Conservation (phyloP, 2,888 invertebrate species). For the Callimorpha dominula region DNA sequence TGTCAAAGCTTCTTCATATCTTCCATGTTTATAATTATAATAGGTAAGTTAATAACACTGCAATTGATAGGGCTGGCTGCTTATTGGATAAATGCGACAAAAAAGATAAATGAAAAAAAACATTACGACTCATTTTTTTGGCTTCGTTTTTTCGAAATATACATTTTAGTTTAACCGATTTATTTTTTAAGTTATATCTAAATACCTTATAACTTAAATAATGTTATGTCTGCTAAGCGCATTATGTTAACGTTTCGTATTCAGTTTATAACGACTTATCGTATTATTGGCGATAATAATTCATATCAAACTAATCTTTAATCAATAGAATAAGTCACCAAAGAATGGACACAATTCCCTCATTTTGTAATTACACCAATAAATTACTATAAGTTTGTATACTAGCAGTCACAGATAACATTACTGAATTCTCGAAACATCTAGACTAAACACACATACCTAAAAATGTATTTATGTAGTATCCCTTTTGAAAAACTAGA, state of each 20-base stretch:
- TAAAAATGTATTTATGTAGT: background rate
- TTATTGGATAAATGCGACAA: background rate
- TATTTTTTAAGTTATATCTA: background rate
- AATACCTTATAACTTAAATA: too few relatives aligned
- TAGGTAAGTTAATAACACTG: too few relatives aligned
- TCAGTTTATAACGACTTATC: too few relatives aligned
- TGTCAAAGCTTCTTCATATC: too few relatives aligned
- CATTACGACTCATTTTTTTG: background rate
- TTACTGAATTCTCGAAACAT: slow-evolving; percentile 5
- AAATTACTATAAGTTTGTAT: background rate
- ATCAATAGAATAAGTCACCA: background rate
- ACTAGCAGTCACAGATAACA: slow-evolving; percentile 17
- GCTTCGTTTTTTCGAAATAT: background rate
- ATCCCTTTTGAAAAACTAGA: background rate
- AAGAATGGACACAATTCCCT: background rate
- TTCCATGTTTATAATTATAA: too few relatives aligned
- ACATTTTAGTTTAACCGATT: background rate
- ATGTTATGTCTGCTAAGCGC: background rate
- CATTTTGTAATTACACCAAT: background rate
- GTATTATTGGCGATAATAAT: too few relatives aligned
- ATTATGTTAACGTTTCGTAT: too few relatives aligned
- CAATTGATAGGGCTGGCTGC: too few relatives aligned
- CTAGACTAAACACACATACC: background rate
- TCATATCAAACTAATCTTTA: background rate
- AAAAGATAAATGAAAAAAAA: background rate